A percentile compares a stretch with the other conserved stretches of the same genome.
These are phyloP conservation scores for Glyphotaelius pellucidus DNA, from an alignment of 2,888 invertebrate species.

Conservation along the genomic window DNA sequence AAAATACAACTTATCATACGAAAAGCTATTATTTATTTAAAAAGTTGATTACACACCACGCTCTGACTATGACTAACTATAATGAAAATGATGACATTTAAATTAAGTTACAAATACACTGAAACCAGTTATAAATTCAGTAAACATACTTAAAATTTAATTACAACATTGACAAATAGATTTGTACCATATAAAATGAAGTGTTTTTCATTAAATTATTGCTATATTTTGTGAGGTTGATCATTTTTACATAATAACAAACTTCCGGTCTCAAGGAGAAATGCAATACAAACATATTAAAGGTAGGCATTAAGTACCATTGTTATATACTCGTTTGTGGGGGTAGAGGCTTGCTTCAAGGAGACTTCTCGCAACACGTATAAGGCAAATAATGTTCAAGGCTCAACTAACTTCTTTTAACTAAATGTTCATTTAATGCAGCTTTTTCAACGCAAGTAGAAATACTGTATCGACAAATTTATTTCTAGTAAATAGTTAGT, in stretches of 20 bases:
- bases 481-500: background rate
- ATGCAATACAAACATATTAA: background rate
- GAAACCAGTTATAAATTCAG: background rate
- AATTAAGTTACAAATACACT: slow-evolving; percentile 2
- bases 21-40: no score
- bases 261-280: background rate
- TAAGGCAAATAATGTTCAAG: background rate
- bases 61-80: background rate
- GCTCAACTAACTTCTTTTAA: background rate
- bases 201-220: slow-evolving; percentile 9
- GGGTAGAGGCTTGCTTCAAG: background rate
- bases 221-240: slow-evolving; percentile 9
- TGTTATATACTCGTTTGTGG: background rate
- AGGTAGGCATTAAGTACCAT: background rate
- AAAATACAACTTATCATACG: no score
- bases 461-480: background rate
- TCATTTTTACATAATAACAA: background rate
- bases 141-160: background rate
- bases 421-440: background rate
- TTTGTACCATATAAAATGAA: slow-evolving; percentile 26
- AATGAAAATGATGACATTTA: background rate
- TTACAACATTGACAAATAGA: slow-evolving; percentile 22
- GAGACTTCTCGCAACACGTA: background rate
- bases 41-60: no score
- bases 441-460: background rate